Conservation (phyloP, 1,140 invertebrate species). For the Penaeus japonicus region DNA sequence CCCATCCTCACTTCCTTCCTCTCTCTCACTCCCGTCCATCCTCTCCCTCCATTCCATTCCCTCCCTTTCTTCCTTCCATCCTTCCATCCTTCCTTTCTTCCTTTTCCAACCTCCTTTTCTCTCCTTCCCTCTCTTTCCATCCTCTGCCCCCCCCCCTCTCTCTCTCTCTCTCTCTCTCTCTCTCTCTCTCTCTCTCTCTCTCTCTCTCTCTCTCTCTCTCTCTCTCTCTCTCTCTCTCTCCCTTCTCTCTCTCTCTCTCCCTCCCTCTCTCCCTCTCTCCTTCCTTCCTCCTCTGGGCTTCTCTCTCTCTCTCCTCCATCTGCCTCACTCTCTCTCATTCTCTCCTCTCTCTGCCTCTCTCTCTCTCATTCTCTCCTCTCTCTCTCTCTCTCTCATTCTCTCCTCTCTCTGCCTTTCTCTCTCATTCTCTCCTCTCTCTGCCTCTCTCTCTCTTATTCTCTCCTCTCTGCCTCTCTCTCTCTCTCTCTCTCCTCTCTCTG, state of each 20-base stretch:
- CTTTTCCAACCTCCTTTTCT: not conserved
- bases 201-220: too few relatives aligned
- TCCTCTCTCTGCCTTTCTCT: not conserved
- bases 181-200: not conserved
- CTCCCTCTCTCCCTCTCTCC: too few relatives aligned
- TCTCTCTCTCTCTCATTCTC: not conserved
- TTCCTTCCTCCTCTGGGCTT: too few relatives aligned
- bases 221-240: too few relatives aligned
- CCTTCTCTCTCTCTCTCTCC: not conserved
- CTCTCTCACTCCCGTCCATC: not conserved
- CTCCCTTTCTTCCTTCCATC: not conserved
- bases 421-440: not conserved
- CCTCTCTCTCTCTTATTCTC: not conserved
- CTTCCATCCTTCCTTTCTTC: not conserved
- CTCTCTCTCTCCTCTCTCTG: not conserved
- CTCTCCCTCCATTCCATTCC: not conserved
- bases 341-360: not conserved
- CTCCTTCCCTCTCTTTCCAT: not conserved
- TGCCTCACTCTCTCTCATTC: not conserved
- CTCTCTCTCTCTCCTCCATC: not conserved
- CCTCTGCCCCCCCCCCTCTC: not conserved
- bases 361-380: not conserved
- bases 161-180: not conserved
- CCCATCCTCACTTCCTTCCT: not conserved
- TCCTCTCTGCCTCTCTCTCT: not conserved